Base-by-base conservation (phyloP, 2,797 vertebrate genomes). In the Choloepus didactylus region DNA sequence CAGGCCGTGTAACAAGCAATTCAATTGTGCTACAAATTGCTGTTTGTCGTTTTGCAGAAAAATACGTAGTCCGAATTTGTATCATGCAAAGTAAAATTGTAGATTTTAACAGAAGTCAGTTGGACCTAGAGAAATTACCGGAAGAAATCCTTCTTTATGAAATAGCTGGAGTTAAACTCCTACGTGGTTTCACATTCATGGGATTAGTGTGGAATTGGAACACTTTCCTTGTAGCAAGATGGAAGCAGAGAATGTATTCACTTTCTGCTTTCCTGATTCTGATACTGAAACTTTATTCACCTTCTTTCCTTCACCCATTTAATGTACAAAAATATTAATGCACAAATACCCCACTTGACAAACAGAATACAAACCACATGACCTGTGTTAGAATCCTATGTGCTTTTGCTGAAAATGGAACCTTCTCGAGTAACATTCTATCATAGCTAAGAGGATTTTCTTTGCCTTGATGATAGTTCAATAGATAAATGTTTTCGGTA, bases 131-230 rank as follows among this genome's bases (percentile, higher is more conserved):
- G n/a, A 95, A 98, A 97, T 93, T 89, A 89, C 81, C 59, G 87
- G 2, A 19, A 91, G 77, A 97, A 98, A 98, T 92, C 19, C 93
- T 96, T 88, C 85, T 95, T 91, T 96, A 62, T 93, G 59, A 89
- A 95, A 93, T 88, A 95, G 62, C 85, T 89, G 49, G 38, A 96
- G 82, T 73, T 73, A 95, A 87, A 92, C 95, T 94, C 31, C 49
- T 77, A 59, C 79, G 64, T 95, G 77, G 81, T 72, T 97, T 97
- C 89, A 59, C 77, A 87, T 97, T 97, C 87, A 91, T 94, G 81
- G 96, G 38, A 77, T 87, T 97, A 93, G 87, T 92, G 97, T 96
- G 95, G 97, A 97, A 96, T 89, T 97, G 69, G 87, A 97, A 86
- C 80, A 95, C 94, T 96, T 97, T 75, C 84, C 95, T 95, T 97